Base-by-base conservation (phyloP, 92 coral and sea anemone genomes). In the Actinernus sp. region DNA sequence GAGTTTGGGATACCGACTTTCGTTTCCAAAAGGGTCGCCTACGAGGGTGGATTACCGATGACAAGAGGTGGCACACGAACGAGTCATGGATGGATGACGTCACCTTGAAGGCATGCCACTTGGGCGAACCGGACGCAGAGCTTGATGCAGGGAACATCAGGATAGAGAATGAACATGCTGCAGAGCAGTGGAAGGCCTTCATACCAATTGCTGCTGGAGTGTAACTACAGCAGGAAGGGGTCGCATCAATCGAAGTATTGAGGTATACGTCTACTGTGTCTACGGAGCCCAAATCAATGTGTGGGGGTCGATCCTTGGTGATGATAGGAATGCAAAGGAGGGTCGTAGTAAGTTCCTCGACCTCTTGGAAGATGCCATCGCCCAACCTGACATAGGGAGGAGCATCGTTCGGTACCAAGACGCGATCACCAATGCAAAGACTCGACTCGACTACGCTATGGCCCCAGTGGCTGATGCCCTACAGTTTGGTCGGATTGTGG, bases 241-340 rank as follows among this genome's bases (percentile, higher is more conserved):
- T 30, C 47, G 78, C 3, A 14, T 79, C 0, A 79, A 79, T 18
- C 66, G 19, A 34, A 37, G 58, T 3, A 76, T 76, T 1, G 83
- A 76, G 34, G 83, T 68, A 0, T 59, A 49, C 33, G 63, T 78
- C 7, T 56, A 76, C 30, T 65, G 82, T 25, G 10, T 64, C 0
- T 41, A 39, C 0, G 69, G 84, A 0, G 43, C 74, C 0, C 74
- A 76, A 57, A 68, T 67, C 7, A 58, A 59, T 23, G 65, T 70
- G 1, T 38, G 70, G 1, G 37, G 69, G 9, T 47, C 66, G 14
- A 78, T 68, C 27, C 30, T 43, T 0, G 78, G 72, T 12, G 25
- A 51, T 16, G 31, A 38, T 13, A 55, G 75, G 1, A 28, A 52
- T 8, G 61, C 84, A n/a, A 21, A 52, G 13, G 81, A 62, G 20